Base-by-base conservation (phyloP, 2,888 invertebrate species). In the Sphaerophoria taeniata region DNA sequence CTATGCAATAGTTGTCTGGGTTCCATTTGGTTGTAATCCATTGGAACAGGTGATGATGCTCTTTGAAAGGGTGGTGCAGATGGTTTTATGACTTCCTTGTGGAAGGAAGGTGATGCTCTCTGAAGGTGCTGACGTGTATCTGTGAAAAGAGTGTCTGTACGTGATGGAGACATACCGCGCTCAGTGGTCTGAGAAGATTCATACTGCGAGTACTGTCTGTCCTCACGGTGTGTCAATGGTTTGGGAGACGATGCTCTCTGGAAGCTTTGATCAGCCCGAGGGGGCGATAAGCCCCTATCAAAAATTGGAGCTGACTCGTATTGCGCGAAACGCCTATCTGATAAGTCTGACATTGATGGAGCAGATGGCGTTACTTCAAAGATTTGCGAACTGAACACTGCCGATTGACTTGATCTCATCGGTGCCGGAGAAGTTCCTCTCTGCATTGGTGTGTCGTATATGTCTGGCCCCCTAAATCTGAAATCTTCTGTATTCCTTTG, bases 81-180 rank as follows among this genome's bases (percentile, higher is more conserved):
- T 1, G 31, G 0, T 9, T 67, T 56, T 4, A 34, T 65, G n/a
- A 33, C 39, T 49, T 72, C 71, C 3, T 36, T 51, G 5, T 67
- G 53, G 16, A 67, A 67, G 12, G 47, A 36, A 33, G 51, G 11
- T n/a, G 76, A 58, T 36, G 51, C 60, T 58, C 49, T 49, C 9
- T 73, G 79, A 5, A 73, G 60, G 7, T 53, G 60, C 36, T 69
- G 78, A 6, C 51, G 49, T 16, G 56, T 56, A 34, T 72, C 71
- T 12, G 34, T 49, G 4, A n/a, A 61, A 12, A 47, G 77, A 7
- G 16, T 36, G 0, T 4, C 60, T 0, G 9, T 39, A 58, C 71
- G 33, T 2, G 70, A 0, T 43, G 74, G 75, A 7, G 80, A 80
- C 5, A 67, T n/a, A 9, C 53, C 12, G 7, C 51, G 51, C 2